phyloP scores from a whole-genome alignment of 2,797 vertebrate genomes.

The Coregonus sp. region DNA sequence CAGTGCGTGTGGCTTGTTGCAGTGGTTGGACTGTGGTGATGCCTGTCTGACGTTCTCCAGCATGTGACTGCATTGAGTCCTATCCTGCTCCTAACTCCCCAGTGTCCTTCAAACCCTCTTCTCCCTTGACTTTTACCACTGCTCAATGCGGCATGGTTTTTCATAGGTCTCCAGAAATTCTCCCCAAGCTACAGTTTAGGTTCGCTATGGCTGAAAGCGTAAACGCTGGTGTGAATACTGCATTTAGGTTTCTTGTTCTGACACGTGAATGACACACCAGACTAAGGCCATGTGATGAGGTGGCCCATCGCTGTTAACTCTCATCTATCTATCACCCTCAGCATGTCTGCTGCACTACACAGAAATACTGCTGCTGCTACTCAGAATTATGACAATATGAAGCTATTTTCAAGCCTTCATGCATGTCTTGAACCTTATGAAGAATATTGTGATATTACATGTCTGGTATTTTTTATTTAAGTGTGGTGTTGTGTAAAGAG shows the following conservation, averaged over 20 bases:
- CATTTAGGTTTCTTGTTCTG: neutral
- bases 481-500: neutral
- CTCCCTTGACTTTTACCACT: neutral
- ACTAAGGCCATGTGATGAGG: no score
- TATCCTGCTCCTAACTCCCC: neutral
- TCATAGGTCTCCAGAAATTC: neutral
- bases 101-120: neutral
- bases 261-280: neutral
- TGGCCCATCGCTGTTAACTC: no score
- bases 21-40: conserved; percentile 19
- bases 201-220: neutral
- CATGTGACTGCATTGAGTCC: neutral
- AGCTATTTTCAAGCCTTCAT: neutral
- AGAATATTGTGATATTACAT: neutral
- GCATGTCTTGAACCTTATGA: neutral
- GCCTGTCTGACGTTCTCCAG: conserved; percentile 1
- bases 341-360: no score
- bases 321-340: no score
- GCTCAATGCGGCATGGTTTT: conserved; percentile 9
- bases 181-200: neutral
- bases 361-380: neutral
- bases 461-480: neutral
- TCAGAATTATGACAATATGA: neutral
- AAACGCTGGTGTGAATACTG: neutral
- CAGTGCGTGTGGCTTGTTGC: conserved; percentile 40